These are phyloP conservation scores for Bolinopsis microptera DNA, from an alignment of 37 sponge, comb jelly and placozoan genomes.

Conservation along the genomic window DNA sequence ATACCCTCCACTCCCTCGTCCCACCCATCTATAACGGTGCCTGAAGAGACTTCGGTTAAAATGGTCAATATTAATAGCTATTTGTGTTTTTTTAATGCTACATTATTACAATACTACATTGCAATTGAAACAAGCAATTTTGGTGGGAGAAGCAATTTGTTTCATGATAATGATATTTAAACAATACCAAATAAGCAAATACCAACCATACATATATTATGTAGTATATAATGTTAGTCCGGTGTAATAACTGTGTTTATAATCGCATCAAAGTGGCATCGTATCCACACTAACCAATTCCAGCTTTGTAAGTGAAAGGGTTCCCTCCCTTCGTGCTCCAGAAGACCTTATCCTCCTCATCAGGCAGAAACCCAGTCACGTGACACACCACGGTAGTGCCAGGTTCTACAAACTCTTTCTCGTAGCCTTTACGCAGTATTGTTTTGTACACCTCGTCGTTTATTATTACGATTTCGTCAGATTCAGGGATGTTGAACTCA, in stretches of 20 bases:
- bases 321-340: constrained; percentile 59
- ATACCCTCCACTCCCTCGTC: constrained; percentile 36
- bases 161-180: too few species aligned
- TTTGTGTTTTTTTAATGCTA: too few species aligned
- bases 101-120: too few species aligned
- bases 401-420: constrained; percentile 11
- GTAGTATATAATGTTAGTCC: too few species aligned
- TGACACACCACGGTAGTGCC: constrained; percentile 38
- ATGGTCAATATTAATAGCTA: not conserved
- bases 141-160: too few species aligned
- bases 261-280: too few species aligned
- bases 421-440: not conserved
- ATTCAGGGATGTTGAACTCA: constrained; percentile 7
- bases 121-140: too few species aligned
- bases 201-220: too few species aligned
- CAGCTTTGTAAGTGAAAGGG: constrained; percentile 46
- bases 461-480: not conserved
- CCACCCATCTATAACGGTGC: constrained; percentile 3
- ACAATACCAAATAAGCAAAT: too few species aligned
- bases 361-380: constrained; percentile 6
- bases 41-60: not conserved
- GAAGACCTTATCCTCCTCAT: constrained; percentile 21
- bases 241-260: too few species aligned
- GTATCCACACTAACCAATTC: constrained; percentile 49
- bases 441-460: constrained; percentile 55